Evolutionary conservation across 2,797 vertebrate species (phyloP), one percentile per base, ranked within the genome.

Genomic region (Toxotes lorentzi): DNA sequence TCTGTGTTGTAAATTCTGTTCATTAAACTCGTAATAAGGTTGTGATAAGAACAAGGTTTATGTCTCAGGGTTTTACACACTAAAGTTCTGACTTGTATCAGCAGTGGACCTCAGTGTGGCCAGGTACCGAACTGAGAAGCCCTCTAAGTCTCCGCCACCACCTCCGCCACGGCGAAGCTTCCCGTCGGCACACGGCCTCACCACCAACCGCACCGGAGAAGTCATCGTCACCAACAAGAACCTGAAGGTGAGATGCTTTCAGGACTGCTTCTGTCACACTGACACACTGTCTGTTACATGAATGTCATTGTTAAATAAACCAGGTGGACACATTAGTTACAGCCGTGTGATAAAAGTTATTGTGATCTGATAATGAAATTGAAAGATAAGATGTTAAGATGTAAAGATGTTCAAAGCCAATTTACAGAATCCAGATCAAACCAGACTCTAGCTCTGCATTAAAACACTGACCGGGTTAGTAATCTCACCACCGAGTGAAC

Each of bases 91-190:
- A 50, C 7, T 1, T 78, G 6, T 65, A 32, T 76, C 1, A 19
- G 0, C 93, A 97, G 97, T 96, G 63, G 98, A 99, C 77, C 91
- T 98, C 85, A 97, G 93, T 0, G 96, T 98, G 78, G 93, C 96
- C 0, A 92, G 96, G 30, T 99, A 97, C 85, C 96, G 97, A 1
- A 97, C 97, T 0, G 98, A 99, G 89, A 99, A 99, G 82, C 97
- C 96, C 2, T 99, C 97, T 60, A 99, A 99, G 82, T 98, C 97
- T 0, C 98, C 98, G 0, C 98, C 98, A 0, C 97, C 98, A 0
- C 98, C 98, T 0, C 98, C 98, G 0, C 98, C 98, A 0, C 97
- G 97, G 21, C 94, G 98, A 2, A 99, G 97, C 90, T 99, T 98
- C 93, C 97, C 98, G 7, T 98, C 97, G 0, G 96, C 96, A 12